Evolutionary conservation across 2,888 invertebrate species (phyloP).

Genomic region (Onthophagus sagittarius): DNA sequence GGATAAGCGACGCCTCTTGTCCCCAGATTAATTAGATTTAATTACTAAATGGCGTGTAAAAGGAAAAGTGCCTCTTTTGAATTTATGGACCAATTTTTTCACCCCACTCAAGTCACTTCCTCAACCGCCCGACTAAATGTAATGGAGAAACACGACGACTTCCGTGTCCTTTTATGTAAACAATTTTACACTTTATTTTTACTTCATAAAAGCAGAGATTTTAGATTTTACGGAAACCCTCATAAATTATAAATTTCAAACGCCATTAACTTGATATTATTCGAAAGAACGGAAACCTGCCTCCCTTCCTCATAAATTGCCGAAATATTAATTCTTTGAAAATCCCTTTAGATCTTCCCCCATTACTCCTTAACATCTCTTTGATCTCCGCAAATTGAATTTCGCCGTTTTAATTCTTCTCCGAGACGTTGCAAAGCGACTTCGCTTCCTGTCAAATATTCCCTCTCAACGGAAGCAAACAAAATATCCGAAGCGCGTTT

Average conservation of each 20-base stretch:
- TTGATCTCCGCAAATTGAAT: background rate
- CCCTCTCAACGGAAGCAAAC: background rate
- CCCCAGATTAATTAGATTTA: slow-evolving; percentile 41
- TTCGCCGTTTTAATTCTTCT: background rate
- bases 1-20: slow-evolving; percentile 19
- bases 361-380: background rate
- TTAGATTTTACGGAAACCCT: background rate
- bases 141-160: background rate
- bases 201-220: background rate
- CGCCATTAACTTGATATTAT: background rate
- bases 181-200: background rate
- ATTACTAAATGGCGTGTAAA: slow-evolving; percentile 41
- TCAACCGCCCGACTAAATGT: background rate
- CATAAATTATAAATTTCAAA: background rate
- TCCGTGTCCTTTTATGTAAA: background rate
- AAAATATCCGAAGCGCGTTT: background rate
- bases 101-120: background rate
- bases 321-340: background rate
- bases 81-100: background rate
- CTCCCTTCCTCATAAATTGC: background rate
- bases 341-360: background rate
- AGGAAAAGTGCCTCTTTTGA: background rate
- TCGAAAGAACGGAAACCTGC: background rate
- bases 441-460: background rate
- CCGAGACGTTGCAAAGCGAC: background rate